Percentiles rank a stretch among this genome's conserved stretches.
Evolutionary conservation across 53 echinoderm and acorn worm species (phyloP).

Genomic region (Pentamera pediparva): DNA sequence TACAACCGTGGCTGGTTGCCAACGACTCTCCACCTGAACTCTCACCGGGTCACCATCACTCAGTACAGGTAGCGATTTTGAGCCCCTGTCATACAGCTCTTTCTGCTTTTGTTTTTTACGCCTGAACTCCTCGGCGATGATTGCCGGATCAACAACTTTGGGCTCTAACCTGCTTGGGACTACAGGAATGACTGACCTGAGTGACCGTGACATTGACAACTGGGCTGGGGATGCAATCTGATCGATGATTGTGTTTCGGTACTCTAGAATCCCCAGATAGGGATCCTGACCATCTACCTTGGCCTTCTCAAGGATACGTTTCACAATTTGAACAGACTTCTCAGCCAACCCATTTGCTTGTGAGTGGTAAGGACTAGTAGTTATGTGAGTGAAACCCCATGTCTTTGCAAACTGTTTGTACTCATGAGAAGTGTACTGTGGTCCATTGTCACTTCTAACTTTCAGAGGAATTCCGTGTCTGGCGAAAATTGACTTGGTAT

Average conservation of each 20-base stretch:
- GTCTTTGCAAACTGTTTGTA: conserved; percentile 18
- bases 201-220: conserved; percentile 9
- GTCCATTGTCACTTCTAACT: conserved; percentile 34
- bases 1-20: conserved; percentile 6
- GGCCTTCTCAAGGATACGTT: conserved; percentile 18
- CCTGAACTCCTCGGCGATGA: neutral
- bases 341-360: conserved; percentile 59
- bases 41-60: neutral
- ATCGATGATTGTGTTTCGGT: conserved; percentile 3
- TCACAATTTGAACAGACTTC: conserved; percentile 41
- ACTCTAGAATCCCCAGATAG: conserved; percentile 21
- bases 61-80: neutral
- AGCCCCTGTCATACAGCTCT: neutral
- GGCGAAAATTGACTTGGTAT: conserved; percentile 37
- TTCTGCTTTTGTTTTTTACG: neutral
- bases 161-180: neutral
- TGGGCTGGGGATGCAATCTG: conserved; percentile 13
- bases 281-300: conserved; percentile 10
- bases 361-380: conserved; percentile 37
- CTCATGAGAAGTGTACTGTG: conserved; percentile 4
- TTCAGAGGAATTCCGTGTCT: conserved; percentile 42
- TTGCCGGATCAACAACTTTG: neutral
- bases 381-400: conserved; percentile 27
- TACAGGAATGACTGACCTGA: neutral
- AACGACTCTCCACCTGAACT: neutral